Evolutionary conservation across 2,888 invertebrate species (phyloP), one percentile per base, ranked within the genome.

Genomic region (Drosophila vallismaia): DNA sequence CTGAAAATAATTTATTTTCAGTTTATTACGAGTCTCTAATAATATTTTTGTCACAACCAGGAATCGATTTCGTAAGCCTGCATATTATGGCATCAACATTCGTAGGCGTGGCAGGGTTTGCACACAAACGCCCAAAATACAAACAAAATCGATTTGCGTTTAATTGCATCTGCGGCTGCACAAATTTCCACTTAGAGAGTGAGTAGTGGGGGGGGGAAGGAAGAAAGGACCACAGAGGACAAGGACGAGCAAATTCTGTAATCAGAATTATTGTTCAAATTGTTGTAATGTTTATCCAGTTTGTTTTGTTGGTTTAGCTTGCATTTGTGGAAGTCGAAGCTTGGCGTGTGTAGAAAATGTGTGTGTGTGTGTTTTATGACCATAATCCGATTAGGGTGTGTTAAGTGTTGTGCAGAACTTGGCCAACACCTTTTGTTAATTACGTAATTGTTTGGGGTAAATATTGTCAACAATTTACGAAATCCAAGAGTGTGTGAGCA

Each of bases 61-160:
- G 40, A 42, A 19, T 36, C 36, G 36, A 36, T 19, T 42, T 19
- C 14, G 63, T 26, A 8, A 7, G 26, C 38, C 64, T 52, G 64
- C 66, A 64, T 52, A 36, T 64, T 40, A 64, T 38, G 26, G 51
- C 38, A 19, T n/a, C 50, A 33, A 42, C 46, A 46, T 26, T 58
- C 36, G 62, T 66, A 75, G 70, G 72, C 54, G 67, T 70, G 59
- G 46, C 19, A 51, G 26, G 28, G 19, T 36, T 24, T 52, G 4
- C 14, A 9, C 9, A 54, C n/a, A 9, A 10, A 54, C 60, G 48
- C 66, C 55, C 64, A 9, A 58, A 67, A 64, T 55, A 71, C 79
- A 85, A 76, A 77, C 86, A 82, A 75, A 86, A 76, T 82, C 84
- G 86, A 86, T 82, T 82, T 84, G 79, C 81, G 77, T 80, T 82